These are phyloP conservation scores for Beroe forskalii DNA, from an alignment of 37 sponge, comb jelly and placozoan genomes.

Conservation along the genomic window DNA sequence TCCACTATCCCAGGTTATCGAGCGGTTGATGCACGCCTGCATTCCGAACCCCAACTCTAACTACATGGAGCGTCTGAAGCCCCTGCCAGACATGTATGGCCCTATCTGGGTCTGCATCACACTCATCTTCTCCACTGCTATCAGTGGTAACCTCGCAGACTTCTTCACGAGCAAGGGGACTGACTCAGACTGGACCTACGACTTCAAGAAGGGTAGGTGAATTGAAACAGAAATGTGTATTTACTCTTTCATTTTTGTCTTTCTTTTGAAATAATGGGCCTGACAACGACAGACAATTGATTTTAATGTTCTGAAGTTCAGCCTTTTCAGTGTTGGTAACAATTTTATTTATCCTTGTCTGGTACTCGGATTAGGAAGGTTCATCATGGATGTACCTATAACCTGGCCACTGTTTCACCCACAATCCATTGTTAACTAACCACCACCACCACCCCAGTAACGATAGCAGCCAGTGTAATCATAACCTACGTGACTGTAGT, in stretches of 20 bases:
- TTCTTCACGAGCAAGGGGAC: conserved; percentile 59
- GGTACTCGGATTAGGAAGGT: too few species aligned
- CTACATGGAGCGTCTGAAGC: conserved; percentile 66
- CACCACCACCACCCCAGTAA: not conserved
- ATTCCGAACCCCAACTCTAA: conserved; percentile 64
- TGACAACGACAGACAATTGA: too few species aligned
- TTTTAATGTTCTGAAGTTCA: too few species aligned
- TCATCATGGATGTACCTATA: too few species aligned
- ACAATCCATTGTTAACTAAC: too few species aligned
- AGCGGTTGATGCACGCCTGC: conserved; percentile 73
- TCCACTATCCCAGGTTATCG: conserved; percentile 68
- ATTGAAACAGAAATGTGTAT: too few species aligned
- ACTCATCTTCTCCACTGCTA: conserved; percentile 76
- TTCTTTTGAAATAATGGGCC: too few species aligned
- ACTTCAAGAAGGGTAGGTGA: conserved; percentile 57
- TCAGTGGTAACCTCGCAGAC: conserved; percentile 78
- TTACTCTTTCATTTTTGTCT: too few species aligned
- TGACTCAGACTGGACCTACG: conserved; percentile 42
- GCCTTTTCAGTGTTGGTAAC: too few species aligned
- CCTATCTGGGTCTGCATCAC: conserved; percentile 91
- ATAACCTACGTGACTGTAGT: conserved; percentile 27
- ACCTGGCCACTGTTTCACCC: too few species aligned
- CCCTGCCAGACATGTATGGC: conserved; percentile 77
- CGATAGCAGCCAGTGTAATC: conserved; percentile 38
- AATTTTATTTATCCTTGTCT: too few species aligned